Percentiles rank a stretch among this genome's conserved stretches.
These are phyloP conservation scores for Chlorospingus semifuscus DNA, from an alignment of 2,797 vertebrate genomes.

Conservation along the genomic window DNA sequence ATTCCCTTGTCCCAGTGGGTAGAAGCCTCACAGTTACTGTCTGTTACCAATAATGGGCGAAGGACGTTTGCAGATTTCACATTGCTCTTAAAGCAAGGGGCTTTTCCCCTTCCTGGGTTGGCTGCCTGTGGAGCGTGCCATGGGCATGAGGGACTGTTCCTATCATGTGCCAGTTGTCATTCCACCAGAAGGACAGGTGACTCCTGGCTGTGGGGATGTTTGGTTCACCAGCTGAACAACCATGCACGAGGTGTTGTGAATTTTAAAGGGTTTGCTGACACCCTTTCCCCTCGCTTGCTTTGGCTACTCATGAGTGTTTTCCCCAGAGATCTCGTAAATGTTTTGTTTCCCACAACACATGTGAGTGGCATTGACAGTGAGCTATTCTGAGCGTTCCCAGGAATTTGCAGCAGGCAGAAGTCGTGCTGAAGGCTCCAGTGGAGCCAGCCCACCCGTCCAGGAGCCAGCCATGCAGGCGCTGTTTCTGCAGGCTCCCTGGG, in stretches of 20 bases:
- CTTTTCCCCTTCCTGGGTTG: background rate
- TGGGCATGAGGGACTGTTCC: background rate
- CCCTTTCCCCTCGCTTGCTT: background rate
- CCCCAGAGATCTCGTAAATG: background rate
- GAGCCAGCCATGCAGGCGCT: background rate
- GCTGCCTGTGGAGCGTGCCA: rapidly evolving
- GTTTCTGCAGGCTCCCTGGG: background rate
- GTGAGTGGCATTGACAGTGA: background rate
- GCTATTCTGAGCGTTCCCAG: background rate
- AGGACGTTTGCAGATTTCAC: background rate
- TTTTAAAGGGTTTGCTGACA: background rate
- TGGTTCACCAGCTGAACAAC: background rate
- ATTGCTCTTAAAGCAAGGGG: background rate
- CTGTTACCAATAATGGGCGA: background rate
- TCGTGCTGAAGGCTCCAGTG: background rate
- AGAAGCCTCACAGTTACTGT: background rate
- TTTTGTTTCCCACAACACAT: slow-evolving; percentile 26
- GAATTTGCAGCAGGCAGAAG: background rate
- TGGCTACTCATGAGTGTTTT: background rate
- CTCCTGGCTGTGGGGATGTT: background rate
- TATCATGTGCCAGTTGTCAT: rapidly evolving
- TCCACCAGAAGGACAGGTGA: background rate
- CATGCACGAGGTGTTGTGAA: background rate
- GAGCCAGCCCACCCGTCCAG: background rate
- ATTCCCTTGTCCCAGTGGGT: background rate